phyloP scores from a whole-genome alignment of 2,797 vertebrate genomes.

The Acomys russatus region DNA sequence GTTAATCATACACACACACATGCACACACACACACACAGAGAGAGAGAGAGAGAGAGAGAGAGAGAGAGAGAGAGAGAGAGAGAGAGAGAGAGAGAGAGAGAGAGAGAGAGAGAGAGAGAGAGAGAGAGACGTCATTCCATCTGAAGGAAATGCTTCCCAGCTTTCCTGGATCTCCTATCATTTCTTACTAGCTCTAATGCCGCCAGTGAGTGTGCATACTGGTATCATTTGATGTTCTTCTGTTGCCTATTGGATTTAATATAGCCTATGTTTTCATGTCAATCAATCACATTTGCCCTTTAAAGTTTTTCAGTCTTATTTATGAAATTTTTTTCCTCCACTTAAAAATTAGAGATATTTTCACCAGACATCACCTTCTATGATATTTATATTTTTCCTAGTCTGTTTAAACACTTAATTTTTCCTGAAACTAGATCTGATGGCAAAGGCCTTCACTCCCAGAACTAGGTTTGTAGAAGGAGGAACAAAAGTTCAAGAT shows the following conservation, averaged over 20 bases:
- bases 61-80: too few species aligned
- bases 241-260: background rate
- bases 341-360: constrained; percentile 9
- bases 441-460: background rate
- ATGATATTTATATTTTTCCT: background rate
- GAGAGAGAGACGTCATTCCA: too few species aligned
- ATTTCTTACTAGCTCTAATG: constrained; percentile 3
- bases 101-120: too few species aligned
- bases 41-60: too few species aligned
- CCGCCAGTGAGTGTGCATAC: background rate
- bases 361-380: constrained; percentile 7
- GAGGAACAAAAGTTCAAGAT: background rate
- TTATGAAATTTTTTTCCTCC: background rate
- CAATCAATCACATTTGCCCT: background rate
- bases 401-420: background rate
- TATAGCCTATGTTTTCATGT: background rate
- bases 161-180: background rate
- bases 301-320: background rate
- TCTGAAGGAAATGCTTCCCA: background rate
- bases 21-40: background rate
- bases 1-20: background rate
- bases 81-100: too few species aligned
- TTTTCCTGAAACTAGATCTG: background rate
- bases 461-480: background rate
- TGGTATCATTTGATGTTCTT: background rate